These are phyloP conservation scores for Olivierus martensii DNA, from an alignment of 1,140 invertebrate species.

Conservation along the genomic window DNA sequence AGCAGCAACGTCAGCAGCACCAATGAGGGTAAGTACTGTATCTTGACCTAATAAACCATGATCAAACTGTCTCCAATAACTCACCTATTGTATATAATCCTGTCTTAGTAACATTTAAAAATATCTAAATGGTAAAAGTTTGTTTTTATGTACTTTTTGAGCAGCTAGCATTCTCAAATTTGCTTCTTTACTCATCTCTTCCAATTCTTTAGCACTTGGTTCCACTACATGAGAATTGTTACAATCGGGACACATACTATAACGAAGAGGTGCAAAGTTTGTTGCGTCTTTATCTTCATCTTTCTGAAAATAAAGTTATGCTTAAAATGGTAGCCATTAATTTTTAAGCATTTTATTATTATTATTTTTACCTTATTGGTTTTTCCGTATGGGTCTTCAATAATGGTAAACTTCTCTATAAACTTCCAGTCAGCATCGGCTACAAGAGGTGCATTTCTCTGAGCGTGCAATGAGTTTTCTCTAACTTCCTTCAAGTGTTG, in stretches of 20 bases:
- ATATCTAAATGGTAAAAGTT: not conserved
- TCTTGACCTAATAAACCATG: conserved; percentile 29
- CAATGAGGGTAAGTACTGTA: conserved; percentile 21
- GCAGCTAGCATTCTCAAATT: conserved; percentile 28
- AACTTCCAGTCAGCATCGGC: conserved; percentile 34
- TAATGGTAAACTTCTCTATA: conserved; percentile 27
- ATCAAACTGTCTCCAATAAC: conserved; percentile 31
- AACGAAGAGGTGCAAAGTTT: no score
- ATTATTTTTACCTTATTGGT: conserved; percentile 7
- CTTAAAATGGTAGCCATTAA: no score
- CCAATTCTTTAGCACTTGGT: conserved; percentile 25
- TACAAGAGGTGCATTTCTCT: conserved; percentile 33
- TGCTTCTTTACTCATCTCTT: conserved; percentile 28
- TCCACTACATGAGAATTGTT: conserved; percentile 5
- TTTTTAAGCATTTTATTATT: no score
- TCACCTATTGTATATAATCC: conserved; percentile 21
- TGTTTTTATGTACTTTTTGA: conserved; percentile 24
- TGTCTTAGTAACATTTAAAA: not conserved
- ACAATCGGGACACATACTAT: not conserved
- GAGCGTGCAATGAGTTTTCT: conserved; percentile 25
- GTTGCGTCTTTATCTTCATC: no score
- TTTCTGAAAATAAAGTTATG: no score
- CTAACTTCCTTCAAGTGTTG: conserved; percentile 25
- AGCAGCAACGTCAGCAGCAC: conserved; percentile 23
- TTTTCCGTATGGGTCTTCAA: conserved; percentile 22